Conservation (phyloP, 2,888 invertebrate genomes). For the Ariolimax columbianus region DNA sequence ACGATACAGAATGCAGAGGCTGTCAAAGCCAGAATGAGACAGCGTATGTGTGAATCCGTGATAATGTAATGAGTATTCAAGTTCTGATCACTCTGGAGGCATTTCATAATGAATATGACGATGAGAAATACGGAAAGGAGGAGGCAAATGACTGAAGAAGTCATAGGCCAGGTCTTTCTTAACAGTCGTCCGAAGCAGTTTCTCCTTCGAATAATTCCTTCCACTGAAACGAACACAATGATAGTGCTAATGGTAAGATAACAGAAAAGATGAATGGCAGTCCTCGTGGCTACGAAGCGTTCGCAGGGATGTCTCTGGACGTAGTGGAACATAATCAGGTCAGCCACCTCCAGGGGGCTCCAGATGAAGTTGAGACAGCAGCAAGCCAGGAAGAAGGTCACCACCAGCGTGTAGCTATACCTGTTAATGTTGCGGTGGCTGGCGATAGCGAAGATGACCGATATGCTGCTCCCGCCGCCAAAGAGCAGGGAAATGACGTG, state of each 20-base stretch:
- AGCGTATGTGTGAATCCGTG: not conserved
- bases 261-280: slow-evolving; percentile 65
- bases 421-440: slow-evolving; percentile 60
- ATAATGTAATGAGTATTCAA: not conserved
- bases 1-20: slow-evolving; percentile 35
- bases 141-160: slow-evolving; percentile 26
- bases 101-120: not conserved
- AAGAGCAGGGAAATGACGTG: slow-evolving; percentile 64
- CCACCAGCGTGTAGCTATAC: slow-evolving; percentile 64
- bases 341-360: slow-evolving; percentile 69
- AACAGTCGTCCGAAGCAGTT: slow-evolving; percentile 40
- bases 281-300: slow-evolving; percentile 62
- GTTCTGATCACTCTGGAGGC: not conserved
- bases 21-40: not conserved
- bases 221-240: slow-evolving; percentile 30
- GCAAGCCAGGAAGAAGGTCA: slow-evolving; percentile 63
- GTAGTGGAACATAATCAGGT: slow-evolving; percentile 60
- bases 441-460: slow-evolving; percentile 66
- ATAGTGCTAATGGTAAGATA: slow-evolving; percentile 36
- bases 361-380: slow-evolving; percentile 67
- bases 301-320: slow-evolving; percentile 46
- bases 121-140: not conserved
- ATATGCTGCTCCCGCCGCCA: slow-evolving; percentile 67
- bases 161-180: slow-evolving; percentile 47
- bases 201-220: slow-evolving; percentile 46